These are phyloP conservation scores for Leptocoma aspasia DNA, from an alignment of 2,113 vertebrate genomes.

Conservation along the genomic window DNA sequence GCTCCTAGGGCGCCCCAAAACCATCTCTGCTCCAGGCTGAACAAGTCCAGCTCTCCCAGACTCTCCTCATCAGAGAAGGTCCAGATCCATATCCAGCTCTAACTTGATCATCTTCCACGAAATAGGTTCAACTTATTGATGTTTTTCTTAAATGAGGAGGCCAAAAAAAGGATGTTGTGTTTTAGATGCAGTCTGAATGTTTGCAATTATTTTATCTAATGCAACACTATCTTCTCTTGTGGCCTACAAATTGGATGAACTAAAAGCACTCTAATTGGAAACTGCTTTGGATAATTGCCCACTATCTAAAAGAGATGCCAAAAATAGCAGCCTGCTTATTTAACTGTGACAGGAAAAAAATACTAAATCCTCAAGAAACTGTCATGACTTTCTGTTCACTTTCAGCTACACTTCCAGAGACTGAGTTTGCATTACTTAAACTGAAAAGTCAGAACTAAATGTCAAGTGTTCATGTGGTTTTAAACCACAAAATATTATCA, in stretches of 20 bases:
- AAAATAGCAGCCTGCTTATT: conserved; percentile 1
- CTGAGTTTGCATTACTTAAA: neutral
- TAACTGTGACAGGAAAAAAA: neutral
- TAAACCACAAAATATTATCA: neutral
- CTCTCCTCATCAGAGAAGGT: neutral
- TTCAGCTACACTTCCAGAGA: neutral
- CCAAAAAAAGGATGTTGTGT: neutral
- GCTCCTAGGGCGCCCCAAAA: neutral
- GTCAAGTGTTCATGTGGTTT: neutral
- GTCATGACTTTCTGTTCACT: neutral
- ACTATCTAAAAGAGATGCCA: neutral
- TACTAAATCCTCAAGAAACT: neutral
- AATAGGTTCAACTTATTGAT: neutral
- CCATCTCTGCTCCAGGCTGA: neutral
- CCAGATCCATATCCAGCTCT: neutral
- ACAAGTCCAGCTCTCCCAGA: neutral
- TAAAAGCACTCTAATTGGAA: conserved; percentile 21
- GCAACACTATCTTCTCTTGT: neutral
- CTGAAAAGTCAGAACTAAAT: neutral
- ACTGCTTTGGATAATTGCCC: conserved; percentile 5
- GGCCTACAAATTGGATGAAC: neutral
- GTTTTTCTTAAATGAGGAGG: neutral
- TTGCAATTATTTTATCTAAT: conserved; percentile 18
- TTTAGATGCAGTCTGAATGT: neutral
- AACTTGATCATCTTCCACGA: neutral